Evolutionary conservation across 2,113 vertebrate species (phyloP).

Genomic region (Pomatorhinus ruficollis): DNA sequence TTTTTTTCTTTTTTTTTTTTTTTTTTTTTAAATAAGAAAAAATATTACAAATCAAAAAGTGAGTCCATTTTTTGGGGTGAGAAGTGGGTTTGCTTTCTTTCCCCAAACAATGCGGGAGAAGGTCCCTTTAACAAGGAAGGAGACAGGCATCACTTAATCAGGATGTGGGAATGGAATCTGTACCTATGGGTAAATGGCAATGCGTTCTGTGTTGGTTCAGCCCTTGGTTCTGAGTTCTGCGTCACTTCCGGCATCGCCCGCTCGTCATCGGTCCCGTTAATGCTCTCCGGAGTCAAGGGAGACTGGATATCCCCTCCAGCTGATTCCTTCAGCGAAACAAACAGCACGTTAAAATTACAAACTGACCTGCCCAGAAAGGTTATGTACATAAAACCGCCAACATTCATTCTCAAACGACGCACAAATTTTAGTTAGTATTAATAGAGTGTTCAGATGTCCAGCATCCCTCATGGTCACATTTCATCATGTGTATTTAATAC

Average conservation of each 20-base stretch:
- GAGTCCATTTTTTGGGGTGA: background rate
- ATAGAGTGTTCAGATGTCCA: background rate
- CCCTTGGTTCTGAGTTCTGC: constrained; percentile 83
- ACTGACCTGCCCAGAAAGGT: background rate
- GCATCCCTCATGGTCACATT: background rate
- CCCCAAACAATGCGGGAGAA: background rate
- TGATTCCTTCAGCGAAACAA: constrained; percentile 84
- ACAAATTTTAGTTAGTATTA: background rate
- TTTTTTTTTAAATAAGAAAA: background rate
- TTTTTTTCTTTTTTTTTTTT: background rate
- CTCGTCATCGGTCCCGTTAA: constrained; percentile 94
- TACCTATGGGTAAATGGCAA: constrained; percentile 94
- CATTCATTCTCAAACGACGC: background rate
- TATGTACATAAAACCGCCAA: background rate
- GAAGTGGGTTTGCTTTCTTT: background rate
- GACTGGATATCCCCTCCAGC: constrained; percentile 89
- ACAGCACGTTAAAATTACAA: background rate
- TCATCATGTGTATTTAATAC: background rate
- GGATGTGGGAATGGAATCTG: constrained; percentile 76
- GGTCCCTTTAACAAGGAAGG: constrained; percentile 49
- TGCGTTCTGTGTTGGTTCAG: constrained; percentile 90
- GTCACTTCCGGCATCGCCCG: constrained; percentile 78
- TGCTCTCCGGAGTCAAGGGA: constrained; percentile 89
- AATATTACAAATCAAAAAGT: background rate
- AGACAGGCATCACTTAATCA: constrained; percentile 71